Evolutionary conservation across 2,888 invertebrate species (phyloP).

Genomic region (Eupithecia insigniata): DNA sequence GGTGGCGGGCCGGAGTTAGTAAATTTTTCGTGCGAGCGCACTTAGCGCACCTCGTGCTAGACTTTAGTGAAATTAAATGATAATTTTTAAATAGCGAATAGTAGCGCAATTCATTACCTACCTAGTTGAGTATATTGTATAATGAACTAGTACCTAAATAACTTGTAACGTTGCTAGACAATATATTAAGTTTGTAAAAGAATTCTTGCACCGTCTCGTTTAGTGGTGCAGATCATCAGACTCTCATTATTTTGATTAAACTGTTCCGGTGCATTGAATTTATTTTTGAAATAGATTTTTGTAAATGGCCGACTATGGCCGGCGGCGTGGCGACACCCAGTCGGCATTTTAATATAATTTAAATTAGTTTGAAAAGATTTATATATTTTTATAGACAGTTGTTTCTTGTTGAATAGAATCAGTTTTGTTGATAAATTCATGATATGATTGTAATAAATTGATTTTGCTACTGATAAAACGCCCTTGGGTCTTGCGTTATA

Average conservation of each 20-base stretch:
- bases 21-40: constrained; percentile 39
- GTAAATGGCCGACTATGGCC: constrained; percentile 39
- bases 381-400: constrained; percentile 83
- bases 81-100: constrained; percentile 66
- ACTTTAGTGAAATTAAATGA: constrained; percentile 64
- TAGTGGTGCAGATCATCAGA: constrained; percentile 43
- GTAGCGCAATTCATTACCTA: constrained; percentile 79
- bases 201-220: constrained; percentile 71
- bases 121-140: constrained; percentile 77
- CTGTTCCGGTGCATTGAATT: constrained; percentile 44
- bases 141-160: constrained; percentile 74
- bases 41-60: constrained; percentile 44
- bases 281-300: constrained; percentile 46
- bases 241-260: constrained; percentile 35
- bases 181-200: constrained; percentile 71
- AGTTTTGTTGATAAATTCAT: constrained; percentile 71
- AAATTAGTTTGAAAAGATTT: constrained; percentile 73
- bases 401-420: constrained; percentile 79
- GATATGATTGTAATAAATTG: constrained; percentile 51
- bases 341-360: constrained; percentile 67
- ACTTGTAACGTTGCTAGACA: constrained; percentile 78
- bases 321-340: constrained; percentile 47
- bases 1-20: constrained; percentile 46
- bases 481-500: constrained; percentile 52
- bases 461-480: constrained; percentile 51